A percentile compares a stretch with the other conserved stretches of the same genome.
phyloP scores from a whole-genome alignment of 2,888 invertebrate genomes.

The Orthosia incerta region DNA sequence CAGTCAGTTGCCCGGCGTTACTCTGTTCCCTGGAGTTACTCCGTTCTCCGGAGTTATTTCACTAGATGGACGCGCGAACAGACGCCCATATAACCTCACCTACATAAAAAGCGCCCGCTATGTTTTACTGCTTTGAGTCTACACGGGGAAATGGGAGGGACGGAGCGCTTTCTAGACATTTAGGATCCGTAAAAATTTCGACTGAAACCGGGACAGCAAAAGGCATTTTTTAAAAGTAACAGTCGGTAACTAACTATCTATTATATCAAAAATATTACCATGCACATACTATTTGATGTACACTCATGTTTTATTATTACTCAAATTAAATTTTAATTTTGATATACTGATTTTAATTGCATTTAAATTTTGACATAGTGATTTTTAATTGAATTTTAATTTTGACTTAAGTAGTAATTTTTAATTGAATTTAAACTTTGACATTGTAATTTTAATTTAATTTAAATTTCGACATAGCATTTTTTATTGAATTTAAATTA shows the following conservation, averaged over 20 bases:
- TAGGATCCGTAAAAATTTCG: too few relatives aligned
- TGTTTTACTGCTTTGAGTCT: slow-evolving; percentile 55
- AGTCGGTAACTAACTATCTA: neutral
- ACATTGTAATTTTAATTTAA: too few relatives aligned
- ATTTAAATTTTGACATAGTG: too few relatives aligned
- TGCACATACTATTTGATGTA: too few relatives aligned
- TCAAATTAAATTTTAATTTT: too few relatives aligned
- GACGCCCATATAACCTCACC: slow-evolving; percentile 57
- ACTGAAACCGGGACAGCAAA: neutral
- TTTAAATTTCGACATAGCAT: too few relatives aligned
- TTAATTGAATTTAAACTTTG: too few relatives aligned
- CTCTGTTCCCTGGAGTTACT: slow-evolving; percentile 14
- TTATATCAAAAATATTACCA: neutral
- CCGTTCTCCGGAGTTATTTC: slow-evolving; percentile 4
- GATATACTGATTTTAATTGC: too few relatives aligned
- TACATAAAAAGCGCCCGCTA: slow-evolving; percentile 61
- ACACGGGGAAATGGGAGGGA: slow-evolving; percentile 11
- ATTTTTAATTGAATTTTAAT: too few relatives aligned
- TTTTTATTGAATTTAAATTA: too few relatives aligned
- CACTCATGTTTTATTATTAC: too few relatives aligned
- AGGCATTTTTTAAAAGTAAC: neutral
- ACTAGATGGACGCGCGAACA: slow-evolving; percentile 43
- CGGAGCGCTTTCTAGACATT: slow-evolving; percentile 6
- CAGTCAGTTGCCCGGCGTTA: neutral
- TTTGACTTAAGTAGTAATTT: too few relatives aligned